Evolutionary conservation across 1,140 invertebrate genomes (phyloP).

Genomic region (Drosophila takahashii): DNA sequence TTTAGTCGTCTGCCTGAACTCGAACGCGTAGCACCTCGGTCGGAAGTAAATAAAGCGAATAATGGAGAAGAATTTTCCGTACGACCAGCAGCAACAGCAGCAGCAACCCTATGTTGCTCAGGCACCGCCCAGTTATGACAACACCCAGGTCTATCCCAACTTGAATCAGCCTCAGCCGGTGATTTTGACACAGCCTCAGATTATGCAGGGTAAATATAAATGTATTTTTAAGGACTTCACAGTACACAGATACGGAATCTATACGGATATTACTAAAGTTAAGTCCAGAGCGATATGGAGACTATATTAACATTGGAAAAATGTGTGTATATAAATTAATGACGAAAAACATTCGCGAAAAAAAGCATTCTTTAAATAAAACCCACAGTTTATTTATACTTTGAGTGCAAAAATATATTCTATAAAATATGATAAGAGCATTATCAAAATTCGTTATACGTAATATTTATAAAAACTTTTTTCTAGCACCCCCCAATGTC

Average conservation of each 20-base stretch:
- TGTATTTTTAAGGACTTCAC: too few species aligned
- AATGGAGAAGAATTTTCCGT: conserved; percentile 21
- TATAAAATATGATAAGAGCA: too few species aligned
- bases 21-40: conserved; percentile 15
- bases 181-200: not conserved
- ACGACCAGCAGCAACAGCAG: not conserved
- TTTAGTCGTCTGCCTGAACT: conserved; percentile 8
- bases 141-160: not conserved
- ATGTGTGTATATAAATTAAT: too few species aligned
- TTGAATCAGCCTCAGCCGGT: not conserved
- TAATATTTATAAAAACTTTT: too few species aligned
- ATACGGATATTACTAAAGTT: too few species aligned
- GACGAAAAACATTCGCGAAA: too few species aligned
- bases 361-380: too few species aligned
- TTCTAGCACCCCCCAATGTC: not conserved
- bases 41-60: conserved; percentile 1
- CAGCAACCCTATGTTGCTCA: not conserved
- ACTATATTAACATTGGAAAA: not conserved
- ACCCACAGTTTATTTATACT: too few species aligned
- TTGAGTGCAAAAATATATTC: too few species aligned
- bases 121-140: conserved; percentile 21
- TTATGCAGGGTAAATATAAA: conserved; percentile 2
- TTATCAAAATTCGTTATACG: too few species aligned
- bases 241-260: too few species aligned
- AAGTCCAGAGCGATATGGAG: too few species aligned